Evolutionary conservation across 2,113 vertebrate genomes (phyloP), one percentile per base, ranked within the genome.

Genomic region (Ailuropoda melanoleuca): DNA sequence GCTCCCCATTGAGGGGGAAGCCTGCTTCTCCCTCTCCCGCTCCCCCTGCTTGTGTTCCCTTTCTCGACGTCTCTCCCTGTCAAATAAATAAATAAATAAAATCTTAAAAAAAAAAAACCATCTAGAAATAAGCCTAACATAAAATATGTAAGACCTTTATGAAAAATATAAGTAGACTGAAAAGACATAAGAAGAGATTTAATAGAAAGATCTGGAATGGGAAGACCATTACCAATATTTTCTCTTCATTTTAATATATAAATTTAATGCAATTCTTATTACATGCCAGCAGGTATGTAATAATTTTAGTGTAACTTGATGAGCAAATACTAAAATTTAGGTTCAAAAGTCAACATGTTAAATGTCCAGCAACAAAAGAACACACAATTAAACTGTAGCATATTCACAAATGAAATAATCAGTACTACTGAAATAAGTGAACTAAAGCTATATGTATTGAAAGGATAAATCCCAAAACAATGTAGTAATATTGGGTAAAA

Each of bases 211-310:
- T 46, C 37, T 37, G 29, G n/a, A n/a, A 81, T 60, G 26, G 62
- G 48, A 95, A 85, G 55, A 80, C 21, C 60, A 37, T 72, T 14
- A 80, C 29, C 23, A 80, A n/a, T 70, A 87, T 72, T 62, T 60
- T 95, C 58, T 70, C 39, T 91, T 85, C 39, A 60, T 80, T 91
- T 95, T 86, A 77, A 90, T 68, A 39, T 85, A 39, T 19, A 90
- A 86, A 58, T 78, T 68, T 31, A 91, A 48, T 37, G 6, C 14
- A 85, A 58, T 39, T 84, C 93, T 95, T 56, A 64, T 48, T 77
- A 68, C 19, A 84, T 21, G n/a, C 13, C 53, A 19, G 31, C 8
- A 94, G 56, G 62, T 43, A 43, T 43, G 43, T 43, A 43, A 43
- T 43, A 91, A 24, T 86, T 90, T 24, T 50, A 14, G 70, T 70